Conservation (phyloP, 2,113 vertebrate genomes). For the Syngnathus scovelli region DNA sequence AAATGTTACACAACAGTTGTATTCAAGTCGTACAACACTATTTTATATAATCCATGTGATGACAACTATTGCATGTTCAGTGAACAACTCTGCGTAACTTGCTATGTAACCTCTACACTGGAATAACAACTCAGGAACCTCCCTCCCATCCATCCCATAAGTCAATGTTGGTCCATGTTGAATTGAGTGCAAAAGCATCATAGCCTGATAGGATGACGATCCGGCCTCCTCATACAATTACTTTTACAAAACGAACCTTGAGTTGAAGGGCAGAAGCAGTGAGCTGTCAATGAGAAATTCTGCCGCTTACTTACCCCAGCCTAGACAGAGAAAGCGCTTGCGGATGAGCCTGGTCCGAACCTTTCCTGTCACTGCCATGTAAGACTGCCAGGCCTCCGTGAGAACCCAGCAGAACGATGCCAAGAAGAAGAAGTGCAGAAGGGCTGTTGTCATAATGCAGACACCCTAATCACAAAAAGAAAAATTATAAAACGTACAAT, state of each 20-base stretch:
- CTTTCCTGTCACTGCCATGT: conserved; percentile 99
- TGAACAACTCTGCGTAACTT: conserved; percentile 32
- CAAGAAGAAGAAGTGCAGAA: conserved; percentile 99
- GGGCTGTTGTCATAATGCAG: conserved; percentile 94
- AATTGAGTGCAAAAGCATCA: conserved; percentile 43
- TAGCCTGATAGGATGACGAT: conserved; percentile 36
- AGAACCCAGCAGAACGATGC: conserved; percentile 99
- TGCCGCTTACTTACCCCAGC: conserved; percentile 85
- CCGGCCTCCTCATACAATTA: conserved; percentile 9
- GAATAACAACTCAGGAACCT: conserved; percentile 15
- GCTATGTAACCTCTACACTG: conserved; percentile 16
- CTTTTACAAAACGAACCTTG: conserved; percentile 1
- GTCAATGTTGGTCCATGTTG: conserved; percentile 44
- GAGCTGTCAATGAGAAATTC: conserved; percentile 13
- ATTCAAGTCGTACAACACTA: neutral
- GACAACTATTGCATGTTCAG: conserved; percentile 13
- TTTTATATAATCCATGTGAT: conserved; percentile 5
- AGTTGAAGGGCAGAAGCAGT: neutral
- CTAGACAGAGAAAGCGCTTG: conserved; percentile 96
- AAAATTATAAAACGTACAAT: conserved; percentile 26
- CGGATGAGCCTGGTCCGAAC: conserved; percentile 96
- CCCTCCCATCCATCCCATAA: conserved; percentile 6
- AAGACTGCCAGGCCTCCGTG: conserved; percentile 99
- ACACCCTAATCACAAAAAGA: conserved; percentile 76
- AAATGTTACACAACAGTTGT: neutral